These are phyloP conservation scores for Operophtera brumata DNA, from an alignment of 2,888 invertebrate genomes.

Conservation along the genomic window DNA sequence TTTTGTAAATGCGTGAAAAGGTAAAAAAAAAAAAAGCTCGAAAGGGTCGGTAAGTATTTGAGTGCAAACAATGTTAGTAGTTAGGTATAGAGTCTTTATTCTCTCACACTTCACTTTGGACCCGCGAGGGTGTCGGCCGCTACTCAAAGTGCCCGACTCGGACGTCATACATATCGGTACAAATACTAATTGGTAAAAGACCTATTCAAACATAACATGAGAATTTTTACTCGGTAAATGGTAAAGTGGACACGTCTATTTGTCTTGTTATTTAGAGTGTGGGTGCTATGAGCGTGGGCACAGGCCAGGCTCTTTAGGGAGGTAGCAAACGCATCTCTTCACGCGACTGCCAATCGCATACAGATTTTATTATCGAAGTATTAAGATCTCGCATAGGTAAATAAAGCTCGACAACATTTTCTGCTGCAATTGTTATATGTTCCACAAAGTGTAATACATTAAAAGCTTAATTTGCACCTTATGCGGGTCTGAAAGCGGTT, in stretches of 20 bases:
- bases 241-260: constrained; percentile 77
- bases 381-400: constrained; percentile 16
- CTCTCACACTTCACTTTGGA: constrained; percentile 55
- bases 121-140: constrained; percentile 49
- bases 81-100: constrained; percentile 54
- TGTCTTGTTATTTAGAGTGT: constrained; percentile 77
- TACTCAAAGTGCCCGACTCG: constrained; percentile 57
- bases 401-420: too few relatives aligned
- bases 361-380: constrained; percentile 18
- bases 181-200: constrained; percentile 80
- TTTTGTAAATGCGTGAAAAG: constrained; percentile 35
- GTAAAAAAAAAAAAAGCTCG: constrained; percentile 47
- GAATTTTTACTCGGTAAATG: constrained; percentile 78
- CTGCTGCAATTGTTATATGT: not conserved
- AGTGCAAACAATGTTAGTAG: constrained; percentile 61
- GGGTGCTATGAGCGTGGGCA: constrained; percentile 71
- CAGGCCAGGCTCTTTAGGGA: constrained; percentile 55
- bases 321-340: constrained; percentile 49
- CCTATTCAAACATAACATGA: constrained; percentile 77
- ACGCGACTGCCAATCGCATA: constrained; percentile 29
- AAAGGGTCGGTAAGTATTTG: constrained; percentile 54
- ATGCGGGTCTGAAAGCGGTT: constrained; percentile 7
- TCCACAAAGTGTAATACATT: not conserved
- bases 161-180: constrained; percentile 70
- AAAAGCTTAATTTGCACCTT: not conserved